Conservation (phyloP, 2,797 vertebrate genomes). For the Myotis daubentonii region DNA sequence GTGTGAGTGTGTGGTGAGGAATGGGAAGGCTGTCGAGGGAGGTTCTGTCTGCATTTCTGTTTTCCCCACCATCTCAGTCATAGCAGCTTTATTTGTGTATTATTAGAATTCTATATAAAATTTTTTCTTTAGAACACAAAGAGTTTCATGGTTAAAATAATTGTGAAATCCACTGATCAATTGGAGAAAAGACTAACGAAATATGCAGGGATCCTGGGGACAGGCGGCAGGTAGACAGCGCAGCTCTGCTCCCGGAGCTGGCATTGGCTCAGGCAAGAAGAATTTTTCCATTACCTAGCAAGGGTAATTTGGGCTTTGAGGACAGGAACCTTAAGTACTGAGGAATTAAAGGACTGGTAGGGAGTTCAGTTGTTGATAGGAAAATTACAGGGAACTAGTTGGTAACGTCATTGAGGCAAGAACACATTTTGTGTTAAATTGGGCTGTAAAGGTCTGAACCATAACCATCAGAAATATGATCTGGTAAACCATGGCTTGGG, state of each 20-base stretch:
- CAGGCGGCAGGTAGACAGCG: slow-evolving; percentile 19
- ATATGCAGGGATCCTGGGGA: neutral
- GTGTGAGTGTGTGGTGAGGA: neutral
- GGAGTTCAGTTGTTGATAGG: slow-evolving; percentile 75
- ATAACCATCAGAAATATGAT: slow-evolving; percentile 66
- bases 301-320: slow-evolving; percentile 66
- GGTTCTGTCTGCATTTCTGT: neutral
- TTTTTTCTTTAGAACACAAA: neutral
- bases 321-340: slow-evolving; percentile 56
- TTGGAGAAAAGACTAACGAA: neutral
- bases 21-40: neutral
- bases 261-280: neutral
- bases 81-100: neutral
- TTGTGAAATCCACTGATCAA: neutral
- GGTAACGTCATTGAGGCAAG: slow-evolving; percentile 74
- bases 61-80: neutral
- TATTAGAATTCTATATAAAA: neutral
- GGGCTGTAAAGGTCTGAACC: slow-evolving; percentile 67
- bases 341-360: slow-evolving; percentile 39
- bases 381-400: slow-evolving; percentile 75
- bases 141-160: neutral
- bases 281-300: slow-evolving; percentile 72
- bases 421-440: slow-evolving; percentile 78
- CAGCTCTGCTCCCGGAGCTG: neutral
- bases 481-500: slow-evolving; percentile 32